Evolutionary conservation across 2,797 vertebrate species (phyloP).

Genomic region (Argentina silus): DNA sequence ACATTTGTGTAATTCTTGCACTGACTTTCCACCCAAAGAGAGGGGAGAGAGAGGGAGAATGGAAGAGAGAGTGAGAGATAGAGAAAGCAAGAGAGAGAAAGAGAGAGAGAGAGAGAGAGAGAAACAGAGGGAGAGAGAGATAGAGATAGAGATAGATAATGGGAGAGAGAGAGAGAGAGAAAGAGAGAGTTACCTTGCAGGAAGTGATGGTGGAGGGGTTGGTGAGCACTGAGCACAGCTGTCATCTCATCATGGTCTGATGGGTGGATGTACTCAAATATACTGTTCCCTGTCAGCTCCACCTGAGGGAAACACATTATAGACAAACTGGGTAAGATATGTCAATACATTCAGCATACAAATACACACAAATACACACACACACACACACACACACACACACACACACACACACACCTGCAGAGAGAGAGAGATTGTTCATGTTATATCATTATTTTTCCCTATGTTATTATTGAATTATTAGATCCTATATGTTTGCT

Average conservation of each 20-base stretch:
- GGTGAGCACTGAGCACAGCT: constrained; percentile 86
- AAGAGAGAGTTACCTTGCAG: constrained; percentile 80
- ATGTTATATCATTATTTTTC: no score
- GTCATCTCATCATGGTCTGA: constrained; percentile 97
- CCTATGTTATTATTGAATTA: not conserved
- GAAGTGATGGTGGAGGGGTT: constrained; percentile 85
- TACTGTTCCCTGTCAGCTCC: constrained; percentile 95
- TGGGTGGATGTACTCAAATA: constrained; percentile 96
- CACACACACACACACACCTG: constrained; percentile 23
- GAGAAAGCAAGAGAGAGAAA: not conserved
- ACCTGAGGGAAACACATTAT: constrained; percentile 74
- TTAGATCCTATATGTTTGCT: no score
- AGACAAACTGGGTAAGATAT: not conserved
- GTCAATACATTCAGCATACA: not conserved
- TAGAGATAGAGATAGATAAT: not conserved
- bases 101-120: not conserved
- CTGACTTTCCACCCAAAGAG: not conserved
- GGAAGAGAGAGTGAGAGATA: not conserved
- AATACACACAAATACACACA: not conserved
- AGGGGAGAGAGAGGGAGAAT: not conserved
- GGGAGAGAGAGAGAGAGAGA: not conserved
- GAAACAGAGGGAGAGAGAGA: not conserved
- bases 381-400: not conserved
- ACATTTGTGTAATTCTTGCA: no score
- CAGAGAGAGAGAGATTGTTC: no score